Evolutionary conservation across 2,797 vertebrate genomes (phyloP), one percentile per base, ranked within the genome.

Genomic region (Danio choprae): DNA sequence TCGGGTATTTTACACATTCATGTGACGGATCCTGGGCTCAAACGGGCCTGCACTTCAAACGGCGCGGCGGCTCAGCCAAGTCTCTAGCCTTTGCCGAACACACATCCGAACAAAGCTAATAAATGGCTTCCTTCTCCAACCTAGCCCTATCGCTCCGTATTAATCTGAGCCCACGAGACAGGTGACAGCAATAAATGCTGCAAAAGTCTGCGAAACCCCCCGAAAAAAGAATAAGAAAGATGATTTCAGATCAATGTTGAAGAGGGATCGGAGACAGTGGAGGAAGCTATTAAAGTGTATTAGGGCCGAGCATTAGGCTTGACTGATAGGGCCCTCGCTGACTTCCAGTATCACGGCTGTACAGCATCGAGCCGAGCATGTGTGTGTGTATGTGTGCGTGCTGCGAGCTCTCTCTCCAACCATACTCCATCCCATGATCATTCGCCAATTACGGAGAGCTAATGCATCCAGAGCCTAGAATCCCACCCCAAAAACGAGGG

Each of bases 1-100:
- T 88, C 55, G 90, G 88, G 87, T 88, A 90, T 89, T 91, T 93
- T 91, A 87, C 90, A 92, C 89, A 88, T 90, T 90, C 87, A 84
- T 84, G 81, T 83, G 81, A 79, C 81, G 73, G 81, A 79, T 86
- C 79, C 81, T 77, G 83, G 80, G 76, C 83, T 83, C 81, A 79
- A 81, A 74, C 75, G 51, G 81, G 74, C 79, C 81, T 12, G 67
- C 56, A 77, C 78, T 75, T 78, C 81, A 48, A 71, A 71, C 46
- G 69, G 41, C 29, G 53, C 58, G 1, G n/a, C 74, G 55, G 48
- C 71, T 62, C 64, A 70, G 83, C 83, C 85, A 80, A 86, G 74
- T 80, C 70, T 83, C 68, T 65, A 80, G 70, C 84, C 73, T 82
- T 78, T 77, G 73, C 81, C 70, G 85, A 81, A 79, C 77, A 74